Percentiles rank a stretch among this genome's conserved stretches.
phyloP scores from a whole-genome alignment of 2,797 vertebrate genomes.

The Eupleurogrammus muticus region DNA sequence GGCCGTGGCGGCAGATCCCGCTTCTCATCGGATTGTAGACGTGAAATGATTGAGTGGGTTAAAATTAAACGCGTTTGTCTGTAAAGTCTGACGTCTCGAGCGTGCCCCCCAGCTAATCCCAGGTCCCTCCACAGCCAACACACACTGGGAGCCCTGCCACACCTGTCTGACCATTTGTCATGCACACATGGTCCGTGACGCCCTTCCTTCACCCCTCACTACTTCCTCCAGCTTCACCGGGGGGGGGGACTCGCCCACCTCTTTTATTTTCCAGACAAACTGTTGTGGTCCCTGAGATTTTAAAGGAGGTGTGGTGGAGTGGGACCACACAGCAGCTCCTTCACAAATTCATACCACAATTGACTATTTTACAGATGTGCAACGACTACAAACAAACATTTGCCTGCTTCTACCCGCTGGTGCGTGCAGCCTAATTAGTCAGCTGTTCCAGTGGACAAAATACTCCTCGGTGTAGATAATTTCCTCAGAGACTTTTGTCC shows the following conservation, averaged over 20 bases:
- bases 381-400: slow-evolving; percentile 54
- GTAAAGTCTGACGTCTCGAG: slow-evolving; percentile 1
- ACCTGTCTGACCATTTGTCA: slow-evolving; percentile 80
- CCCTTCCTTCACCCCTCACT: slow-evolving; percentile 42
- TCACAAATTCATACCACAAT: background rate
- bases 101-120: slow-evolving; percentile 37
- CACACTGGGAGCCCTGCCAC: slow-evolving; percentile 43
- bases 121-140: slow-evolving; percentile 38
- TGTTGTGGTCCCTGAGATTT: slow-evolving; percentile 15
- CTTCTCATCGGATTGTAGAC: background rate
- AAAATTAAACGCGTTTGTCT: slow-evolving; percentile 19
- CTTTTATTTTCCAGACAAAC: slow-evolving; percentile 21
- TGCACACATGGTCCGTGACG: slow-evolving; percentile 42
- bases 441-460: slow-evolving; percentile 67
- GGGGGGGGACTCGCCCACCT: slow-evolving; percentile 30
- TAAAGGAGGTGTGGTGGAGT: background rate
- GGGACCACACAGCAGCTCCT: background rate
- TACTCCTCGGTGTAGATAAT: slow-evolving; percentile 64
- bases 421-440: slow-evolving; percentile 66
- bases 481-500: slow-evolving; percentile 75
- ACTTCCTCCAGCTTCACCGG: slow-evolving; percentile 12
- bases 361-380: slow-evolving; percentile 33
- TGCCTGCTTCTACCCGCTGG: slow-evolving; percentile 33
- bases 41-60: background rate
- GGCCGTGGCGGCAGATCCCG: slow-evolving; percentile 1